These are phyloP conservation scores for Nomada fucata DNA, from an alignment of 2,888 invertebrate species.

Conservation along the genomic window DNA sequence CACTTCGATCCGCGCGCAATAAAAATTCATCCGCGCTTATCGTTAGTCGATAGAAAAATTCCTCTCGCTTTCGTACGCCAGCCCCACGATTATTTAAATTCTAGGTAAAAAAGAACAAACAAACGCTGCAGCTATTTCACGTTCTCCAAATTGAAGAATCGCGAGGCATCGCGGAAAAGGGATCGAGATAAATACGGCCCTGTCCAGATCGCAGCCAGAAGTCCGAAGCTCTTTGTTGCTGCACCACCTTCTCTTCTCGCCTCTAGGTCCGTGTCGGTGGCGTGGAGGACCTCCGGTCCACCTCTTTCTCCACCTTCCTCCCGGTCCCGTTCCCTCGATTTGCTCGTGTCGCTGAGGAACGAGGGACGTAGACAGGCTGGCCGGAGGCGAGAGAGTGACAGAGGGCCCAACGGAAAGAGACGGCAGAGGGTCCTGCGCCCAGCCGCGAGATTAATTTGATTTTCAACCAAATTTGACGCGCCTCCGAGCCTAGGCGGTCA, in stretches of 20 bases:
- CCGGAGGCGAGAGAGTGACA: slow-evolving; percentile 13
- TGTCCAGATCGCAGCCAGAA: slow-evolving; percentile 77
- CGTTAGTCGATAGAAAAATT: no score
- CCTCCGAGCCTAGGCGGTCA: slow-evolving; percentile 74
- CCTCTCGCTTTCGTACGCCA: no score
- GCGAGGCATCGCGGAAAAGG: neutral
- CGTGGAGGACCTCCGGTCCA: slow-evolving; percentile 75
- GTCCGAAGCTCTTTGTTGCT: slow-evolving; percentile 82
- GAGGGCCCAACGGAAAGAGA: slow-evolving; percentile 12
- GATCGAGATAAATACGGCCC: slow-evolving; percentile 69
- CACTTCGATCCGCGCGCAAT: neutral
- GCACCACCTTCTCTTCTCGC: slow-evolving; percentile 82
- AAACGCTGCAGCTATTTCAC: neutral
- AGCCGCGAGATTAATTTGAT: slow-evolving; percentile 82
- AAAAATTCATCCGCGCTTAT: neutral
- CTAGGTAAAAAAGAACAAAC: neutral
- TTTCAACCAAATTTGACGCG: slow-evolving; percentile 82
- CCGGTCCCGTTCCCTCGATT: slow-evolving; percentile 77
- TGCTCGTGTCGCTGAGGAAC: slow-evolving; percentile 76
- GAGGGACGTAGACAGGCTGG: slow-evolving; percentile 43
- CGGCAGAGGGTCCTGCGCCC: slow-evolving; percentile 69
- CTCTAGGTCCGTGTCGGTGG: slow-evolving; percentile 77
- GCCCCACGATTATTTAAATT: neutral
- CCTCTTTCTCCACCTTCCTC: slow-evolving; percentile 66
- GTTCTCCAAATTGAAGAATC: neutral